Conservation (phyloP, 2,797 vertebrate genomes). For the Bucorvus abyssinicus region DNA sequence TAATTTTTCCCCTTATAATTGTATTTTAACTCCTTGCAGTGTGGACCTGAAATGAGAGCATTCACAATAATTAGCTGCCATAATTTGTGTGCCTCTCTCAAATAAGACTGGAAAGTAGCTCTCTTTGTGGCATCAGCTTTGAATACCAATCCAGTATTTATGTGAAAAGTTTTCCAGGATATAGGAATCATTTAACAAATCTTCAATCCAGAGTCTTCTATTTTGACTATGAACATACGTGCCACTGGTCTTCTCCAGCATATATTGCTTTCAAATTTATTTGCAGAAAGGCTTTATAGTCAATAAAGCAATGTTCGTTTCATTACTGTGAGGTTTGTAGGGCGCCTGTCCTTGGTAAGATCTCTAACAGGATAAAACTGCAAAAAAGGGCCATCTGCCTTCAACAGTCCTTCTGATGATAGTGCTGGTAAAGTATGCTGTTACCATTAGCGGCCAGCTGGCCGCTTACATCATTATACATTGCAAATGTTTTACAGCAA, state of each 20-base stretch:
- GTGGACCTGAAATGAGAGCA: neutral
- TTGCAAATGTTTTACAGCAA: conserved; percentile 61
- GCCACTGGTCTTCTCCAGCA: neutral
- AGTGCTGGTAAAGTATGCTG: conserved; percentile 49
- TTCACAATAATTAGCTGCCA: neutral
- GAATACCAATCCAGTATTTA: neutral
- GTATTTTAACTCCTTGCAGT: neutral
- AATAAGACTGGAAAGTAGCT: neutral
- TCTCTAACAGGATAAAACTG: conserved; percentile 20
- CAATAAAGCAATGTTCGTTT: conserved; percentile 29
- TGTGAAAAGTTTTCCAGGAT: neutral
- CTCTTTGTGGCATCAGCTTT: neutral
- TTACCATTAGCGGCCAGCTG: conserved; percentile 62
- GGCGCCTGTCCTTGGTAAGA: conserved; percentile 19
- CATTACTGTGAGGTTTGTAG: conserved; percentile 19
- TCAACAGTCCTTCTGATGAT: conserved; percentile 26
- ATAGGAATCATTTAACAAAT: neutral
- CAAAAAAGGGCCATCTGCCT: conserved; percentile 69
- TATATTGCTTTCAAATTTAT: conserved; percentile 15
- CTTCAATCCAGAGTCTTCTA: neutral
- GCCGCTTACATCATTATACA: conserved; percentile 64
- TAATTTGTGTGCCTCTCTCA: neutral
- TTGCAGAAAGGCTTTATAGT: conserved; percentile 31
- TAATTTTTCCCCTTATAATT: neutral
- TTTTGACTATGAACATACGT: neutral